Evolutionary conservation across 53 echinoderm and acorn worm species (phyloP).

Genomic region (Arbacia lixula): DNA sequence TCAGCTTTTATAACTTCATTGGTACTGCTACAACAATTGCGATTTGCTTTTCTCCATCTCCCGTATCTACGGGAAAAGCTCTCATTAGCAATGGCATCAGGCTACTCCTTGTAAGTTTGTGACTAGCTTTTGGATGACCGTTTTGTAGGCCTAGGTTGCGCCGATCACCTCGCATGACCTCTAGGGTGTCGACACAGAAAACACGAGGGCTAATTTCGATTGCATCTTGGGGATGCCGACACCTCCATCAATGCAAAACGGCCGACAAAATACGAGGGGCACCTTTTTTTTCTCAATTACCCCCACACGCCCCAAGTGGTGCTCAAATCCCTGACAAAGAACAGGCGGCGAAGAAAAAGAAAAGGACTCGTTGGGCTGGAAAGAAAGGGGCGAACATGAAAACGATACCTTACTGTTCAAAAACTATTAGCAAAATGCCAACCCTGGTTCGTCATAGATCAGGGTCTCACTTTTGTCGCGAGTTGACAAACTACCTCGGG

Average conservation of each 20-base stretch:
- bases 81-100: no score
- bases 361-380: neutral
- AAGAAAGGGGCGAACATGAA: slow-evolving; percentile 10
- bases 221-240: slow-evolving; percentile 16
- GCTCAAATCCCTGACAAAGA: neutral
- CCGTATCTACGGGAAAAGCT: no score
- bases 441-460: slow-evolving; percentile 7
- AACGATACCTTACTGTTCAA: slow-evolving; percentile 39
- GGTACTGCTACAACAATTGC: no score
- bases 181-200: slow-evolving; percentile 8
- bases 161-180: no score
- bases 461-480: slow-evolving; percentile 2
- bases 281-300: slow-evolving; percentile 40
- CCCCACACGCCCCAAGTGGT: neutral
- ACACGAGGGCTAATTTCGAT: slow-evolving; percentile 23
- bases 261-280: neutral
- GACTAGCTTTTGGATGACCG: no score
- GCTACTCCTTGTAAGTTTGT: no score
- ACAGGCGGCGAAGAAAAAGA: neutral
- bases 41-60: no score
- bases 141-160: no score
- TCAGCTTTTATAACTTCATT: no score
- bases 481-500: slow-evolving; percentile 7
- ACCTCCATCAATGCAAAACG: slow-evolving; percentile 36
- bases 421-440: slow-evolving; percentile 45